A percentile compares a stretch with the other conserved stretches of the same genome.
These are phyloP conservation scores for Pterostichus niger DNA, from an alignment of 2,888 invertebrate species.

Conservation along the genomic window DNA sequence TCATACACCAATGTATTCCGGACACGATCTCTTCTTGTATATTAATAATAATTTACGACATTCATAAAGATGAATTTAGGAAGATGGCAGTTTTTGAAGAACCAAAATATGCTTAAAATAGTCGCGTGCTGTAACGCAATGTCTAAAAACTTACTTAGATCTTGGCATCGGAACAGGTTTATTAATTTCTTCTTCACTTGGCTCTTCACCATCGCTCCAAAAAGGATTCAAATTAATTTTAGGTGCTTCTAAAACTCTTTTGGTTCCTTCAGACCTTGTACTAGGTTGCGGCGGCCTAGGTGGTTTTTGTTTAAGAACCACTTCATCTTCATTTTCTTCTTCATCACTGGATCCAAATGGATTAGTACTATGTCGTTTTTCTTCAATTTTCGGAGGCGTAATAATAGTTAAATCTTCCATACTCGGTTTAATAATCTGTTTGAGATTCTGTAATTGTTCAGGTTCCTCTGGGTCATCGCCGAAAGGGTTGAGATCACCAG, in stretches of 20 bases:
- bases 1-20: no score
- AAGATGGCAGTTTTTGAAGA: no score
- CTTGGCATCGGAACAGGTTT: constrained; percentile 78
- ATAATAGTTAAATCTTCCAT: constrained; percentile 57
- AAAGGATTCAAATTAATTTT: constrained; percentile 85
- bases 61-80: no score
- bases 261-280: constrained; percentile 60
- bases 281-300: constrained; percentile 74
- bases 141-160: constrained; percentile 58
- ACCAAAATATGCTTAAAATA: no score
- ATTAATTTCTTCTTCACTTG: constrained; percentile 77
- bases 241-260: constrained; percentile 73
- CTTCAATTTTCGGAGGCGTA: constrained; percentile 21
- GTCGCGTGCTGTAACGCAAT: no score
- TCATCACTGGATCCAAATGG: constrained; percentile 85
- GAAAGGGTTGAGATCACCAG: constrained; percentile 91
- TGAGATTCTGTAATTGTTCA: constrained; percentile 77
- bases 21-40: no score
- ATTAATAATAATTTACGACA: no score
- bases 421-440: constrained; percentile 30
- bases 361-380: constrained; percentile 78
- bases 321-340: constrained; percentile 83
- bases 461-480: constrained; percentile 79
- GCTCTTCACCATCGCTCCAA: constrained; percentile 85
- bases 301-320: constrained; percentile 73